Evolutionary conservation across 1,140 invertebrate species (phyloP).

Genomic region (Paramacrobiotus metropolitanus): DNA sequence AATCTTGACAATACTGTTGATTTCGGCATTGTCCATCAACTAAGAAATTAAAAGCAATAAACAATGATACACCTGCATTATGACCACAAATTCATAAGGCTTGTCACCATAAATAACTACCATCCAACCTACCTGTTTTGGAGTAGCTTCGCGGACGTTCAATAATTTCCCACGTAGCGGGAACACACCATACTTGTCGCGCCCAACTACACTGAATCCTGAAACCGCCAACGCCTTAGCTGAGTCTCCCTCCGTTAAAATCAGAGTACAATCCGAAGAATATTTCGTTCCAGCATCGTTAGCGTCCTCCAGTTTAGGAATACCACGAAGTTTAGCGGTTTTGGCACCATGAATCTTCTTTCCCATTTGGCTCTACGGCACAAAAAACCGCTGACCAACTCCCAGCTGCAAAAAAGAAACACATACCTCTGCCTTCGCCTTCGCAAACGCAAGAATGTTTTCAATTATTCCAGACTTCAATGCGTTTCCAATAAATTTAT

Average conservation of each 20-base stretch:
- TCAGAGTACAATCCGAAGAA: conserved; percentile 72
- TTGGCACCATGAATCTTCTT: conserved; percentile 39
- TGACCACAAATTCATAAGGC: background rate
- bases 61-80: background rate
- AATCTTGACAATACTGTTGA: conserved; percentile 92
- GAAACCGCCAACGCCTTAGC: conserved; percentile 93
- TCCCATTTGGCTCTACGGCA: no score
- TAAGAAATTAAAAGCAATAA: conserved; percentile 23
- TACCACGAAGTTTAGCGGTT: conserved; percentile 75
- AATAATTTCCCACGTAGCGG: conserved; percentile 91
- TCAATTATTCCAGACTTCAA: conserved; percentile 81
- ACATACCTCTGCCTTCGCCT: background rate
- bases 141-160: conserved; percentile 88
- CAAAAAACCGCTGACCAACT: background rate
- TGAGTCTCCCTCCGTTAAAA: conserved; percentile 98
- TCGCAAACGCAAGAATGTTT: background rate
- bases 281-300: conserved; percentile 81
- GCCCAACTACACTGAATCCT: conserved; percentile 75
- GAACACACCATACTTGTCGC: conserved; percentile 92
- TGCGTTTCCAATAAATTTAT: conserved; percentile 63
- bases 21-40: conserved; percentile 92
- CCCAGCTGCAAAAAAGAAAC: background rate
- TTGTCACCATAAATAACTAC: background rate
- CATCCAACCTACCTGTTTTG: conserved; percentile 45
- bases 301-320: conserved; percentile 95